phyloP scores from a whole-genome alignment of 2,797 vertebrate genomes.

The Carapus acus region DNA sequence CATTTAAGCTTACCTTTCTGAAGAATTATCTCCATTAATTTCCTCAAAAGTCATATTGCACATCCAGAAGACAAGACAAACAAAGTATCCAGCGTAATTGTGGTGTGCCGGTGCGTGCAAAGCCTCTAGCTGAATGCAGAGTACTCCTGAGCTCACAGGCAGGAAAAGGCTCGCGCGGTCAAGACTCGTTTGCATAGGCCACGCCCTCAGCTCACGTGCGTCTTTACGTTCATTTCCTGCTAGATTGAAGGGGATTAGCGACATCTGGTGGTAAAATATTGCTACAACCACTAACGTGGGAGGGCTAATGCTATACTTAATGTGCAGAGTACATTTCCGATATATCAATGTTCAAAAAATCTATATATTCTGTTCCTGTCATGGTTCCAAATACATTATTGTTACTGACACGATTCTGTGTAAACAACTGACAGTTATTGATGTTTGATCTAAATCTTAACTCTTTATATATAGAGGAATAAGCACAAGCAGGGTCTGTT shows the following conservation, averaged over 20 bases:
- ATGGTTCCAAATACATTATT: too few relatives aligned
- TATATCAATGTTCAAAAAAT: too few relatives aligned
- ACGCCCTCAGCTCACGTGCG: conserved; percentile 30
- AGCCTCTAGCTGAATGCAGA: background rate
- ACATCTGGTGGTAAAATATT: conserved; percentile 25
- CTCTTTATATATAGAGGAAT: too few relatives aligned
- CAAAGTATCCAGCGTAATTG: conserved; percentile 45
- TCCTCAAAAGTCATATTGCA: conserved; percentile 93
- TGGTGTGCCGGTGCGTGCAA: background rate
- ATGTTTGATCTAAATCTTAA: too few relatives aligned
- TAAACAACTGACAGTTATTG: too few relatives aligned
- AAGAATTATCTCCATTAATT: conserved; percentile 76
- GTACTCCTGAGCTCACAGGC: background rate
- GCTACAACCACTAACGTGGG: background rate
- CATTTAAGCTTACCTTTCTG: conserved; percentile 74
- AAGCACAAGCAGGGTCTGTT: too few relatives aligned
- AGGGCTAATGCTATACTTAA: too few relatives aligned
- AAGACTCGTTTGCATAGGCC: conserved; percentile 45
- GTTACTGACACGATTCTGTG: too few relatives aligned
- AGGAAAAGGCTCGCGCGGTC: background rate
- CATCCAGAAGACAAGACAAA: conserved; percentile 55
- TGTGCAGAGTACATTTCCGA: too few relatives aligned
- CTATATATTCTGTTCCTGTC: too few relatives aligned
- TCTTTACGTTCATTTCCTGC: rapidly evolving
- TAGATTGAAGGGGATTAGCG: conserved; percentile 11